These are phyloP conservation scores for Hipparchia sbordonii DNA, from an alignment of 2,888 invertebrate species.

Conservation along the genomic window DNA sequence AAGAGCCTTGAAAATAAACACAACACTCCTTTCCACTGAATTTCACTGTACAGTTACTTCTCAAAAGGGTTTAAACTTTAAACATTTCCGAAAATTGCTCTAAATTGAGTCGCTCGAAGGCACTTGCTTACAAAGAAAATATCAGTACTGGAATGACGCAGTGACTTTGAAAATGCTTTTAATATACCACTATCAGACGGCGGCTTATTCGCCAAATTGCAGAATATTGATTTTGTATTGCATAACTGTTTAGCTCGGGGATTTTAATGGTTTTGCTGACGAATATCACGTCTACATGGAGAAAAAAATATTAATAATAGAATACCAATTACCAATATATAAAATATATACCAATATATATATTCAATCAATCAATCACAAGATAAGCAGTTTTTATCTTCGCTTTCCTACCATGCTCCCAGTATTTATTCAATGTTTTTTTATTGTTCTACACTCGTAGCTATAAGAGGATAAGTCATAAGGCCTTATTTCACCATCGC, in stretches of 20 bases:
- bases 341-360: too few species aligned
- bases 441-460: too few species aligned
- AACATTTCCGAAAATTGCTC: slow-evolving; percentile 3
- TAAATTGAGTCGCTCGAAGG: slow-evolving; percentile 8
- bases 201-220: slow-evolving; percentile 19
- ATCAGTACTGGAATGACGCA: slow-evolving; percentile 11
- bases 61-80: background rate
- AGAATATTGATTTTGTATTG: slow-evolving; percentile 19
- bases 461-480: too few species aligned
- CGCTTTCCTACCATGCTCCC: too few species aligned
- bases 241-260: slow-evolving; percentile 6
- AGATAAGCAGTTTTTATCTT: too few species aligned
- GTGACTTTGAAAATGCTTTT: background rate
- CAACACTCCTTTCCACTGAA: slow-evolving; percentile 5
- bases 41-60: slow-evolving; percentile 3
- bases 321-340: too few species aligned
- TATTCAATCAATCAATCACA: too few species aligned
- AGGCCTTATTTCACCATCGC: too few species aligned
- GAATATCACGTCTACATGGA: background rate
- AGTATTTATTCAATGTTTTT: too few species aligned
- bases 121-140: slow-evolving; percentile 11
- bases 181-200: background rate
- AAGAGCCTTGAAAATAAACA: background rate
- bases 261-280: background rate
- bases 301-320: background rate